phyloP scores from a whole-genome alignment of 2,113 vertebrate genomes.

The Hydrolagus affinis region DNA sequence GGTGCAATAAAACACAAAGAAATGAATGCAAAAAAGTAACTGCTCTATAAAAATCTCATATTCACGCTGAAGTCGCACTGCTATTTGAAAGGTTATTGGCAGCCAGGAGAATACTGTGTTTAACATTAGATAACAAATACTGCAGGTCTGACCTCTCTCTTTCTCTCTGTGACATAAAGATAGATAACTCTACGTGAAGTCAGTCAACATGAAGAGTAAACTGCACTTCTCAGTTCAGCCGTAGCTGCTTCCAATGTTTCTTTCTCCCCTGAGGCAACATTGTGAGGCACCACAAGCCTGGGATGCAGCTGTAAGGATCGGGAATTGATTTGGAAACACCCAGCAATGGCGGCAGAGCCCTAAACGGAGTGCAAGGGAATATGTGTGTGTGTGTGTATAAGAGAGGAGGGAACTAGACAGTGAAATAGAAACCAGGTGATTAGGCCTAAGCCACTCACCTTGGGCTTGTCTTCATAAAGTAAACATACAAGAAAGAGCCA shows the following conservation, averaged over 20 bases:
- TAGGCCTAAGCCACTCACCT: conserved; percentile 15
- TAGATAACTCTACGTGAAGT: neutral
- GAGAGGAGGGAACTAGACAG: neutral
- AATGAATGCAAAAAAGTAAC: neutral
- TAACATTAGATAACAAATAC: neutral
- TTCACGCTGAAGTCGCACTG: neutral
- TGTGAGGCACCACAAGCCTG: neutral
- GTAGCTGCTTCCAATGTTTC: neutral
- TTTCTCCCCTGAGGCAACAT: conserved; percentile 10
- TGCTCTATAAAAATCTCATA: neutral
- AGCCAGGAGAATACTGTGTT: neutral
- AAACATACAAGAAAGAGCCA: conserved; percentile 11
- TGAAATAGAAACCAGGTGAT: conserved; percentile 17
- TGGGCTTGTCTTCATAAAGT: conserved; percentile 19
- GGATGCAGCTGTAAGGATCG: conserved; percentile 7
- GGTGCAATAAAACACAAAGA: neutral
- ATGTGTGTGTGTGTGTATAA: neutral
- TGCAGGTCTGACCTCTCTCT: neutral
- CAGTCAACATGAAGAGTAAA: neutral
- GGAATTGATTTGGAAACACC: conserved; percentile 21
- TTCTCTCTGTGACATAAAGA: neutral
- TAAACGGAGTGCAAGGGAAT: too few species aligned
- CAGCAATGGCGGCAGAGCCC: neutral
- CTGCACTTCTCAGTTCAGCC: neutral
- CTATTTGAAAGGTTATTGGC: neutral